A percentile compares a stretch with the other conserved stretches of the same genome.
Evolutionary conservation across 2,113 vertebrate genomes (phyloP).

Genomic region (Raphicerus campestris): DNA sequence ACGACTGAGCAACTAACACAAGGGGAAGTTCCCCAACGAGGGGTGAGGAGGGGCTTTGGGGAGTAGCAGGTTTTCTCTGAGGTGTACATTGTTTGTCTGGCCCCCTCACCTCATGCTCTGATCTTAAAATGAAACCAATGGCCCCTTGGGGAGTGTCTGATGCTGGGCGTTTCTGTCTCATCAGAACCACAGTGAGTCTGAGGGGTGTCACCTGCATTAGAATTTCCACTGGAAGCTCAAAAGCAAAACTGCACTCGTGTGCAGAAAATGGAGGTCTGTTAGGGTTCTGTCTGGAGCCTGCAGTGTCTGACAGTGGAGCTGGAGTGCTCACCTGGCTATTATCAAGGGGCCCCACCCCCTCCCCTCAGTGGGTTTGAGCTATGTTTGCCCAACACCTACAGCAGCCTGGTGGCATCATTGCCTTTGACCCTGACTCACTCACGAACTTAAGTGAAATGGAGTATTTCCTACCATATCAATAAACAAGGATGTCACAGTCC

Average conservation of each 20-base stretch:
- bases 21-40: neutral
- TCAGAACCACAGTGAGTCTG: neutral
- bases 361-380: neutral
- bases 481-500: neutral
- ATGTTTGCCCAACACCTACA: neutral
- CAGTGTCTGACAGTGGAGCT: neutral
- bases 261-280: neutral
- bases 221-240: neutral
- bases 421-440: neutral
- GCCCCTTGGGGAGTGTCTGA: neutral
- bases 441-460: neutral
- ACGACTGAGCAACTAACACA: neutral
- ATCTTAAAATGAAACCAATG: neutral
- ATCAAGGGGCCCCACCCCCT: neutral
- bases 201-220: neutral
- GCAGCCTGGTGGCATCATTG: neutral
- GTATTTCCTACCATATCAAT: neutral
- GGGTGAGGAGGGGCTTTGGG: neutral
- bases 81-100: neutral
- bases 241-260: neutral
- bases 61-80: neutral
- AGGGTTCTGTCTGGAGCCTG: neutral
- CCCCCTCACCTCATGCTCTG: neutral
- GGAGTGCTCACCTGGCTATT: neutral
- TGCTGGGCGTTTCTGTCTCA: neutral